phyloP scores from a whole-genome alignment of 53 echinoderm and acorn worm species.

The Apostichopus leukothele region DNA sequence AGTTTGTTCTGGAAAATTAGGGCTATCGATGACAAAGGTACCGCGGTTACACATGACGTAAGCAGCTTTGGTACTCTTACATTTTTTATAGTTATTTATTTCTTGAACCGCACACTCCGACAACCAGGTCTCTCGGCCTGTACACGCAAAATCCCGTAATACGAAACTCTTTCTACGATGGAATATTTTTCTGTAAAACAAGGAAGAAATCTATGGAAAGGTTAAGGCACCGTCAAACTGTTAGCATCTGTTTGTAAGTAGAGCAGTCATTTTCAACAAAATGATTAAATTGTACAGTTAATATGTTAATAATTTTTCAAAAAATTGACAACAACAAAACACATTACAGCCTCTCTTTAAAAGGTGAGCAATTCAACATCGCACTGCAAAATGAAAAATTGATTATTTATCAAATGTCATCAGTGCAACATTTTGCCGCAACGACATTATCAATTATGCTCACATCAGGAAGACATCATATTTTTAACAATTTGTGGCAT shows the following conservation, averaged over 20 bases:
- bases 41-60: conserved; percentile 72
- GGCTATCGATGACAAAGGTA: conserved; percentile 71
- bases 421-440: too few relatives aligned
- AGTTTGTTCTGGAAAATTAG: not conserved
- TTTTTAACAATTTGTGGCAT: too few relatives aligned
- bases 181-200: conserved; percentile 44
- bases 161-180: conserved; percentile 69
- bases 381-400: too few relatives aligned
- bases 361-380: too few relatives aligned
- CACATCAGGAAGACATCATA: too few relatives aligned
- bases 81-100: conserved; percentile 50
- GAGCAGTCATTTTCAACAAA: not conserved
- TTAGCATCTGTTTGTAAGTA: not conserved
- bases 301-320: too few relatives aligned
- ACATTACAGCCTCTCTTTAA: too few relatives aligned
- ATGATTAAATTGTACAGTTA: too few relatives aligned
- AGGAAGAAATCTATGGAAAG: not conserved
- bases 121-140: conserved; percentile 61
- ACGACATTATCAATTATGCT: too few relatives aligned
- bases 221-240: too few relatives aligned
- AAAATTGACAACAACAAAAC: too few relatives aligned
- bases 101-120: conserved; percentile 61
- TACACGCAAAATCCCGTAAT: conserved; percentile 65
- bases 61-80: conserved; percentile 57
- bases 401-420: too few relatives aligned